Conservation (phyloP, 2,888 invertebrate genomes). For the Gastrophysa polygoni region DNA sequence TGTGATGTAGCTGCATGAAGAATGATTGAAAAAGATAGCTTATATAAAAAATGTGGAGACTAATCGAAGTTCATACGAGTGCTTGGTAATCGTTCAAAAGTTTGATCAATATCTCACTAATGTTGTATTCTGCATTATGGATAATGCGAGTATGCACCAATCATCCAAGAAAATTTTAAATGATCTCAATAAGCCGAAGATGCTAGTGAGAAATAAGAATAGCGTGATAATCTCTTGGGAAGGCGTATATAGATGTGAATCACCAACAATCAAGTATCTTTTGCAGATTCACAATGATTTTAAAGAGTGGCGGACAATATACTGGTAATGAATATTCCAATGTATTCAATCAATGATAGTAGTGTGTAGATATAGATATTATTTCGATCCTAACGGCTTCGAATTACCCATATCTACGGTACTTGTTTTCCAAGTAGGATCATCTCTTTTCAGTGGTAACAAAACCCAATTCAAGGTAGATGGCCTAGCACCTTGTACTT, state of each 20-base stretch:
- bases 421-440: neutral
- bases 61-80: no score
- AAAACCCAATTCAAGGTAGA: constrained; percentile 58
- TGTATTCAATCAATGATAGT: neutral
- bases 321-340: constrained; percentile 38
- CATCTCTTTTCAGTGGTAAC: constrained; percentile 53
- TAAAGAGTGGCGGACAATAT: constrained; percentile 46
- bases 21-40: no score
- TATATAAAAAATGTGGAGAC: no score
- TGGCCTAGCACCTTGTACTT: constrained; percentile 60
- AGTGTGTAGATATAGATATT: neutral
- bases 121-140: no score
- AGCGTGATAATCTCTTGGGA: constrained; percentile 41
- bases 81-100: no score
- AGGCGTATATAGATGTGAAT: constrained; percentile 33
- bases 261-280: constrained; percentile 15
- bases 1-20: no score
- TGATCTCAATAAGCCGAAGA: constrained; percentile 18
- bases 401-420: neutral
- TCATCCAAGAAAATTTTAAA: neutral
- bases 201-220: constrained; percentile 32
- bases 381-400: no score
- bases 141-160: neutral
- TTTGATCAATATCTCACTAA: neutral
- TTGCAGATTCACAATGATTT: constrained; percentile 42